Evolutionary conservation across 2,113 vertebrate genomes (phyloP).

Genomic region (Ctenodactylus gundi): DNA sequence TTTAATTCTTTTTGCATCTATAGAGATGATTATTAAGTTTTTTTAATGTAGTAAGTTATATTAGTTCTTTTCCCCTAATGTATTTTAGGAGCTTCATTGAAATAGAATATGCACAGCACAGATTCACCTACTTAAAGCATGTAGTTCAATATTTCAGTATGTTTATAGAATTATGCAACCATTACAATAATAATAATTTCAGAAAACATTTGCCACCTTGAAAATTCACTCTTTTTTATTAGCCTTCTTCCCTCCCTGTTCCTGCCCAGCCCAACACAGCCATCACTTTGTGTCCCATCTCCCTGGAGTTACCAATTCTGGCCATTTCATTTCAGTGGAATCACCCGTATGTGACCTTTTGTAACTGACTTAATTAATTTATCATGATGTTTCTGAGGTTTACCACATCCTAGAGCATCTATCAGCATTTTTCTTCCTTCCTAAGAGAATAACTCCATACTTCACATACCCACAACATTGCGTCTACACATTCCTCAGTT

Average conservation of each 20-base stretch:
- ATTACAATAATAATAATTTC: not conserved
- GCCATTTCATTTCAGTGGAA: not conserved
- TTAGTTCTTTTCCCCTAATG: not conserved
- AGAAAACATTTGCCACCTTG: not conserved
- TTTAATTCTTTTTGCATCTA: too few species aligned
- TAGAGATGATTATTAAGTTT: not conserved
- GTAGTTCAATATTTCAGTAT: not conserved
- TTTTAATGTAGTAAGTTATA: not conserved
- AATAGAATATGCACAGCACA: not conserved
- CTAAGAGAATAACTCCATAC: not conserved
- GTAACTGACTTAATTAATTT: not conserved
- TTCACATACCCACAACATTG: not conserved
- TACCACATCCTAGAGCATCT: not conserved
- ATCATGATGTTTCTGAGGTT: not conserved
- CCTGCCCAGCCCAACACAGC: not conserved
- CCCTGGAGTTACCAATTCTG: not conserved
- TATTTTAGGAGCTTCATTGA: conserved; percentile 1
- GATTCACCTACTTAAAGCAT: not conserved
- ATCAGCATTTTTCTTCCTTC: not conserved
- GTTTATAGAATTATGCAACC: not conserved
- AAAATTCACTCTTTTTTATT: not conserved
- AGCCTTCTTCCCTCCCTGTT: not conserved
- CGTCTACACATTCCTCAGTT: not conserved
- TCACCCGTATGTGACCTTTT: not conserved
- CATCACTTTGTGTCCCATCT: not conserved